Conservation (phyloP, 1,140 invertebrate species). For the Cotesia vestalis region DNA sequence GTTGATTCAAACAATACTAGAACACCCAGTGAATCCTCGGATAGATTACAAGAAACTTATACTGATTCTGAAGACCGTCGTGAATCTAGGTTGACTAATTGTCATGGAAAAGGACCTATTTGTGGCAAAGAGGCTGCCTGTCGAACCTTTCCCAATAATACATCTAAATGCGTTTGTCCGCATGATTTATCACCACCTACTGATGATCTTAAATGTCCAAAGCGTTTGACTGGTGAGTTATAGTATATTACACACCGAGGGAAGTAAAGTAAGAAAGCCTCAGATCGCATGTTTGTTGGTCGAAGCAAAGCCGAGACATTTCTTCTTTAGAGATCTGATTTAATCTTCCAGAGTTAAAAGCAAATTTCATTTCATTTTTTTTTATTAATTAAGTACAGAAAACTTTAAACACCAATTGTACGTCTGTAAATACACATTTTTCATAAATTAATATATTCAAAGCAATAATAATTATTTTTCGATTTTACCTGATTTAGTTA, state of each 20-base stretch:
- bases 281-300: too few relatives aligned
- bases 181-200: conserved; percentile 71
- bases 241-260: too few relatives aligned
- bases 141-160: conserved; percentile 61
- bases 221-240: conserved; percentile 18
- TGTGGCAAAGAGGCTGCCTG: conserved; percentile 74
- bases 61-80: conserved; percentile 3
- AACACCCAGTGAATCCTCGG: conserved; percentile 37
- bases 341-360: background rate
- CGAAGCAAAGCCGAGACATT: too few relatives aligned
- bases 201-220: conserved; percentile 71
- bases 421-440: too few relatives aligned
- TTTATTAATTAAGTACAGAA: too few relatives aligned
- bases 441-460: too few relatives aligned
- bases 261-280: too few relatives aligned
- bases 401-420: too few relatives aligned
- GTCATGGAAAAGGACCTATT: conserved; percentile 59
- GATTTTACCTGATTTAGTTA: conserved; percentile 15
- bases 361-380: too few relatives aligned
- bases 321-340: background rate
- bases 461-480: conserved; percentile 11
- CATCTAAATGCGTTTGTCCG: conserved; percentile 73
- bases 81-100: conserved; percentile 48
- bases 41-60: conserved; percentile 36
- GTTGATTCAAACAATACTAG: conserved; percentile 11